Evolutionary conservation across 2,797 vertebrate genomes (phyloP).

Genomic region (Platalea minor): DNA sequence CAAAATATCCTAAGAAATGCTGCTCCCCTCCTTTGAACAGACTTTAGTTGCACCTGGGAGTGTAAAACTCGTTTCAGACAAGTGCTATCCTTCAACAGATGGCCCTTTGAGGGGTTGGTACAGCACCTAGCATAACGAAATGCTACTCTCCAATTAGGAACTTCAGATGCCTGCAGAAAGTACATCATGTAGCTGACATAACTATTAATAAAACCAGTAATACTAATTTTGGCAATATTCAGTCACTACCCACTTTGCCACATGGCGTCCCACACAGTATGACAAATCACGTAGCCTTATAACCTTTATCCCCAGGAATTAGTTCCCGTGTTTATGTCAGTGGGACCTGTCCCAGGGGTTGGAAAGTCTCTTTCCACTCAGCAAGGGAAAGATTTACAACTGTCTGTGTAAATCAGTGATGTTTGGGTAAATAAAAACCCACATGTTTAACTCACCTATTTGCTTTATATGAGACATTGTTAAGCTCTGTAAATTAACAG

Average conservation of each 20-base stretch:
- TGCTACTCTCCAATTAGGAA: not conserved
- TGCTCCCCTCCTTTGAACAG: not conserved
- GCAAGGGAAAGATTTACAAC: not conserved
- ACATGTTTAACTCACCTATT: not conserved
- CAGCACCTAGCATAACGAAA: not conserved
- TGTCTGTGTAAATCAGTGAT: not conserved
- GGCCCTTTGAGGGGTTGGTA: not conserved
- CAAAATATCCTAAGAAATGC: not conserved
- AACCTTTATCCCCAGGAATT: not conserved
- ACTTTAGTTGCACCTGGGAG: not conserved
- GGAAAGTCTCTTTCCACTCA: not conserved
- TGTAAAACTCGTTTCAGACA: not conserved
- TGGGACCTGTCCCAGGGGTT: not conserved
- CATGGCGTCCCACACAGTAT: fast-evolving
- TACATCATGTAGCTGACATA: not conserved
- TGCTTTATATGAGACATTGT: not conserved
- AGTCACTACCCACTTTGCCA: not conserved
- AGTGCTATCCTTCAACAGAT: not conserved
- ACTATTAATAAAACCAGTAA: not conserved
- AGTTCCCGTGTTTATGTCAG: not conserved
- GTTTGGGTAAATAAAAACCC: not conserved
- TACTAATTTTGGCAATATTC: not conserved
- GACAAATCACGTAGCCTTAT: not conserved
- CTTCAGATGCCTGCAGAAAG: not conserved
- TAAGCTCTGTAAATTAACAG: not conserved